Base-by-base conservation (phyloP, 2,113 vertebrate species). In the Chionodraco myersi region DNA sequence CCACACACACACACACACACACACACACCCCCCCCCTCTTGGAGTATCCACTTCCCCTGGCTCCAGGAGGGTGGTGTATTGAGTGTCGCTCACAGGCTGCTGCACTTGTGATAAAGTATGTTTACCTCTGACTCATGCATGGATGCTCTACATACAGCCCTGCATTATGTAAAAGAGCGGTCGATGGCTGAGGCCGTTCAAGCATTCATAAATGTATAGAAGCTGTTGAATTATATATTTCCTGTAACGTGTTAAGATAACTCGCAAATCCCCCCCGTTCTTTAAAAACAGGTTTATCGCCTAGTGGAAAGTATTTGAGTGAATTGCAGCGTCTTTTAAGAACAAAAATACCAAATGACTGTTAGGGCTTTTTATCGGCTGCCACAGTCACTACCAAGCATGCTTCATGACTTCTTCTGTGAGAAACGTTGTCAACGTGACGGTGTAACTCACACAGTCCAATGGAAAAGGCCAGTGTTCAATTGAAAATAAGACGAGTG, bases 391-490 rank as follows among this genome's bases (percentile, higher is more conserved):
- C 15, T 18, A 15, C 53, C 26, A 70, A 79, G 49, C 16, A 5
- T 59, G 51, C 75, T 81, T 78, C 76, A 62, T 68, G 70, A 57
- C 45, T 64, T 14, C 9, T 49, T 72, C 59, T 26, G 3, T 26
- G 26, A 26, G 4, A 73, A 78, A 59, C 0, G 5, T 48, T 60
- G 66, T 77, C 64, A 65, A 60, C 75, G 64, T 77, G 59, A 66
- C 44, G 56, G 45, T 30, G n/a, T 75, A 21, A 82, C 41, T 82
- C 45, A 57, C 63, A 30, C 79, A 49, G 48, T 63, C 58, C 54
- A 62, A 74, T 75, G 77, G 67, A 63, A 80, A 76, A 44, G 51
- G 7, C 75, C 77, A 15, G 26, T 72, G 48, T 76, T 84, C 63
- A 53, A 30, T 30, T 30, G 26, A 30, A 30, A 30, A 30, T 30